These are phyloP conservation scores for Helicoverpa zea DNA, from an alignment of 1,140 invertebrate genomes.

Conservation along the genomic window DNA sequence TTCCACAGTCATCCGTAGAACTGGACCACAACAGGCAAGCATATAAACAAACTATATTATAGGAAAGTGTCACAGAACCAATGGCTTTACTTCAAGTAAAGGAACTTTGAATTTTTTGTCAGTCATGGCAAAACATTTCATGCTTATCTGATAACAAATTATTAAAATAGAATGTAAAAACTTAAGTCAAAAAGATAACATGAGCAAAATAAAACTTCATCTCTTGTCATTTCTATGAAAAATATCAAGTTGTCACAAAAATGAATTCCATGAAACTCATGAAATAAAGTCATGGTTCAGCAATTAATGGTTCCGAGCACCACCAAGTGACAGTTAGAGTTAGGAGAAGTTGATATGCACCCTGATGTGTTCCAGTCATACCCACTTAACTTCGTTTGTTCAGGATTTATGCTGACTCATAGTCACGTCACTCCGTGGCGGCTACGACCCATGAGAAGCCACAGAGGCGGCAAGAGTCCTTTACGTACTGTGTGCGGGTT, in stretches of 20 bases:
- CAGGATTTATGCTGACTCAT: slow-evolving; percentile 70
- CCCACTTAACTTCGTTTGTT: slow-evolving; percentile 75
- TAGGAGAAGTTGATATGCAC: slow-evolving; percentile 70
- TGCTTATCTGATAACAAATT: slow-evolving; percentile 50
- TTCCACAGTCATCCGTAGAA: slow-evolving; percentile 84
- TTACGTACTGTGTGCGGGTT: slow-evolving; percentile 83
- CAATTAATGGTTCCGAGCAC: slow-evolving; percentile 58
- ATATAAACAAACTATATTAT: slow-evolving; percentile 66
- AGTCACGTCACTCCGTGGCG: slow-evolving; percentile 77
- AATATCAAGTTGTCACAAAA: slow-evolving; percentile 64
- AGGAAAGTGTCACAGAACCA: slow-evolving; percentile 74
- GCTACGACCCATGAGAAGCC: slow-evolving; percentile 82
- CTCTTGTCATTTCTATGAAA: slow-evolving; percentile 57
- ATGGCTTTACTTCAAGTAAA: slow-evolving; percentile 64
- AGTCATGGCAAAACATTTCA: slow-evolving; percentile 46
- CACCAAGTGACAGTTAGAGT: slow-evolving; percentile 65
- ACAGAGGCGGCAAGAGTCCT: slow-evolving; percentile 80
- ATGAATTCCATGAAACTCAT: slow-evolving; percentile 43
- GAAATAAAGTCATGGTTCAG: slow-evolving; percentile 66
- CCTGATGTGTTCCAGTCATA: slow-evolving; percentile 82
- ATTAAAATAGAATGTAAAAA: slow-evolving; percentile 51
- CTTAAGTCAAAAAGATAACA: slow-evolving; percentile 61
- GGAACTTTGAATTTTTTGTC: slow-evolving; percentile 36
- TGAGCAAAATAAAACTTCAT: slow-evolving; percentile 62
- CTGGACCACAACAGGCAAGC: slow-evolving; percentile 72